Conservation (phyloP, 2,888 invertebrate species). For the Athalia rosae region DNA sequence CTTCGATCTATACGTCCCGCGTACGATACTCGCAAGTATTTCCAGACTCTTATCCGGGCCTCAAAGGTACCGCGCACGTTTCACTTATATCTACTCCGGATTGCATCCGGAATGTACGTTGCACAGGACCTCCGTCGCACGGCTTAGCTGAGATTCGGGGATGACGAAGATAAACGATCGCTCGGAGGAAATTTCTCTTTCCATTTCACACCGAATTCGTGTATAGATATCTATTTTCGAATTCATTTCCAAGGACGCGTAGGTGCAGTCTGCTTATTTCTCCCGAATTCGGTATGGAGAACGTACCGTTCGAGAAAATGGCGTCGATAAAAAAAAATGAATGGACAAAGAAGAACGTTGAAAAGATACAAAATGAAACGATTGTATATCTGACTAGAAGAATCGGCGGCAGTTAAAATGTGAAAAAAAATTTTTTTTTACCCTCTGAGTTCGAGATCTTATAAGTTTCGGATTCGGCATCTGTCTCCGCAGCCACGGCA, state of each 20-base stretch:
- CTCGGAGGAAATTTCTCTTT: constrained; percentile 12
- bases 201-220: background rate
- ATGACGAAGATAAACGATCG: constrained; percentile 8
- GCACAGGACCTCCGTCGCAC: background rate
- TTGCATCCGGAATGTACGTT: constrained; percentile 13
- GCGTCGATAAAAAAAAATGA: background rate
- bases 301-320: too few relatives aligned
- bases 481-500: background rate
- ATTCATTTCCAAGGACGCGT: background rate
- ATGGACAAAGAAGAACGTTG: background rate
- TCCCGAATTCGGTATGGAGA: too few relatives aligned
- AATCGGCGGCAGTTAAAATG: background rate
- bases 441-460: background rate
- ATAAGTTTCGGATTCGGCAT: background rate
- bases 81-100: background rate
- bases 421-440: background rate
- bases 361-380: background rate
- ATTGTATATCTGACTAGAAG: constrained; percentile 6
- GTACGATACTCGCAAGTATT: constrained; percentile 9
- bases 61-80: background rate
- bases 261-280: too few relatives aligned
- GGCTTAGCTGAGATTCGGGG: constrained; percentile 21
- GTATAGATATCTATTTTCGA: background rate
- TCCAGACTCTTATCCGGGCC: constrained; percentile 4
- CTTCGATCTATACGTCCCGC: background rate